Conservation (phyloP, 2,888 invertebrate genomes). For the Tanaodytes sp. region DNA sequence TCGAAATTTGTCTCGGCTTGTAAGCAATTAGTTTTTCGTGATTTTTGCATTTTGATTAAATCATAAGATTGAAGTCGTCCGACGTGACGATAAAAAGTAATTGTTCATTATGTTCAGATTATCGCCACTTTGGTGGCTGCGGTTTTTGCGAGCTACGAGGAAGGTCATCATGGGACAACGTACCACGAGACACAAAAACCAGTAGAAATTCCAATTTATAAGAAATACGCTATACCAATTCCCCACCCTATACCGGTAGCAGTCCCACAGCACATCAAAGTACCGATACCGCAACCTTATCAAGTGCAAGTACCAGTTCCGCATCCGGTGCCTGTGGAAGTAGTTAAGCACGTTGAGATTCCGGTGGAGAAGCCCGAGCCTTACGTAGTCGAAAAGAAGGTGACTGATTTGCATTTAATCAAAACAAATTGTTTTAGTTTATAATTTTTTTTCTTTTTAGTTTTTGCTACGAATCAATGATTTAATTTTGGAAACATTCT, state of each 20-base stretch:
- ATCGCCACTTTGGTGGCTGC: slow-evolving; percentile 58
- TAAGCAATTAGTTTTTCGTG: too few species aligned
- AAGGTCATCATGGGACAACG: slow-evolving; percentile 62
- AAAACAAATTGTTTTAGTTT: too few species aligned
- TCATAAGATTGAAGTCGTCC: too few species aligned
- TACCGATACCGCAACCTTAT: slow-evolving; percentile 77
- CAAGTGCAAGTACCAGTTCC: slow-evolving; percentile 75
- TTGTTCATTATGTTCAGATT: slow-evolving; percentile 60
- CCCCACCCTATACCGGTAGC: slow-evolving; percentile 77
- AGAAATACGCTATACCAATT: slow-evolving; percentile 74
- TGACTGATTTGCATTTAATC: too few species aligned
- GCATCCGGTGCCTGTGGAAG: slow-evolving; percentile 73
- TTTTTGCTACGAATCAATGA: too few species aligned
- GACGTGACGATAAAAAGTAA: too few species aligned
- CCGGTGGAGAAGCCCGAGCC: slow-evolving; percentile 77
- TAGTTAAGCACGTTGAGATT: slow-evolving; percentile 76
- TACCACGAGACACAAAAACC: slow-evolving; percentile 69
- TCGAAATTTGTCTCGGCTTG: too few species aligned
- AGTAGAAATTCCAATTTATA: slow-evolving; percentile 68
- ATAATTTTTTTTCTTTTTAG: too few species aligned
- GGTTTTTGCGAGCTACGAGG: slow-evolving; percentile 62
- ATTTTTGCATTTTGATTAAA: too few species aligned
- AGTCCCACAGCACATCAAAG: slow-evolving; percentile 75
- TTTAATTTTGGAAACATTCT: too few species aligned
- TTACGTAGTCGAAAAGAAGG: slow-evolving; percentile 77